phyloP scores from a whole-genome alignment of 2,888 invertebrate species.

The Ormyrus thymus region DNA sequence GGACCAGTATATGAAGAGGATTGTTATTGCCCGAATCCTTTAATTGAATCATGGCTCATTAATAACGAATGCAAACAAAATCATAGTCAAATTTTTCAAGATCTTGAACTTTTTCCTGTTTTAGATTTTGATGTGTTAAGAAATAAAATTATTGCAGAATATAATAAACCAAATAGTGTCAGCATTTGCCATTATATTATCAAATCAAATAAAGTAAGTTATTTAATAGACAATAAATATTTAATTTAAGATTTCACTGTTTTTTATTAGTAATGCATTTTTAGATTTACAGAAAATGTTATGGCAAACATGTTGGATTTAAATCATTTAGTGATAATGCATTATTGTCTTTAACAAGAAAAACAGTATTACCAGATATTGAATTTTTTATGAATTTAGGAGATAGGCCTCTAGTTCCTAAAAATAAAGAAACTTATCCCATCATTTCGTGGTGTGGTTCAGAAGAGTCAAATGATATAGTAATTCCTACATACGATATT shows the following conservation, averaged over 20 bases:
- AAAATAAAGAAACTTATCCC: conserved; percentile 80
- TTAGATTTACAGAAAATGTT: conserved; percentile 88
- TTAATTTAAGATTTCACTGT: neutral
- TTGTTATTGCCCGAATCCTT: conserved; percentile 86
- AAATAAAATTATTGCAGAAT: conserved; percentile 81
- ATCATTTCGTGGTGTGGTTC: conserved; percentile 99
- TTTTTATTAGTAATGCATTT: conserved; percentile 43
- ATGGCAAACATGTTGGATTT: conserved; percentile 96
- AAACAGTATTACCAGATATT: conserved; percentile 88
- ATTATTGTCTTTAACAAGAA: conserved; percentile 86
- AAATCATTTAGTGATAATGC: conserved; percentile 96
- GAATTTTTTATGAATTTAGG: conserved; percentile 95
- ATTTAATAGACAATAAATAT: neutral
- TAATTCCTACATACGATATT: conserved; percentile 96
- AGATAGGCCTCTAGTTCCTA: conserved; percentile 91
- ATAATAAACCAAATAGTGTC: conserved; percentile 86
- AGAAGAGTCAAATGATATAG: conserved; percentile 88
- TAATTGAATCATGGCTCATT: conserved; percentile 81
- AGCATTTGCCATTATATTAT: conserved; percentile 94
- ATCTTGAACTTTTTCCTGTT: conserved; percentile 82
- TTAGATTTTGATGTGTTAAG: conserved; percentile 84
- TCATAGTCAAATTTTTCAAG: conserved; percentile 83
- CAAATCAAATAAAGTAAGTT: conserved; percentile 81
- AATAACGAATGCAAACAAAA: conserved; percentile 80
- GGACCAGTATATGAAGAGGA: conserved; percentile 86